Evolutionary conservation across 1,140 invertebrate genomes (phyloP), one percentile per base, ranked within the genome.

Genomic region (Eumaeus atala): DNA sequence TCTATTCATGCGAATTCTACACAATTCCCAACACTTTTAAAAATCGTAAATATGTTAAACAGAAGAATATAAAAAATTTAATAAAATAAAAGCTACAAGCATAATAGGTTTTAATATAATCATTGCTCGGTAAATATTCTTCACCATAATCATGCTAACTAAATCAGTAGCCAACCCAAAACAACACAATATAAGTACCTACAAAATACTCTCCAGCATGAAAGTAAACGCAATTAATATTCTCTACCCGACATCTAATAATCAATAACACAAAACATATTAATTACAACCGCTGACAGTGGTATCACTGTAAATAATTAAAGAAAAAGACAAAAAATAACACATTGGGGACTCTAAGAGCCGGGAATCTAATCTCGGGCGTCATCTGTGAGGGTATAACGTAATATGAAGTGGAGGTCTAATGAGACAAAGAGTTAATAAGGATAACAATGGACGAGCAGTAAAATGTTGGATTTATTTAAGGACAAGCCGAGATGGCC

Each of bases 351-450:
- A 28, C 21, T 28, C 2, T 28, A 28, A 28, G 21, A 28, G 54
- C 52, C 67, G 63, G 44, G 48, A 66, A 70, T 74, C 74, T 84
- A 85, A 85, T 84, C 80, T 67, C 40, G 62, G 56, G 74, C 81
- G 82, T 84, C 78, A 79, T 85, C 76, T 70, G 70, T 64, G 72
- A 75, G 61, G 47, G 65, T 82, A 78, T 72, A 62, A 69, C 69
- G 56, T 72, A 76, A 85, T 83, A 81, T 80, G 74, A 80, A 74
- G 71, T 56, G 62, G 54, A 59, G 62, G 38, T 74, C 74, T 86
- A 86, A 86, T 86, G 80, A 86, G 80, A 86, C 83, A 84, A 86
- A 84, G 75, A 74, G 78, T 84, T 81, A 84, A 86, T 81, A 80
- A 84, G 74, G 54, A 78, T 70, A 85, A 84, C 83, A 86, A 86